Evolutionary conservation across 1,140 invertebrate species (phyloP).

Genomic region (Laodelphax striatellus): DNA sequence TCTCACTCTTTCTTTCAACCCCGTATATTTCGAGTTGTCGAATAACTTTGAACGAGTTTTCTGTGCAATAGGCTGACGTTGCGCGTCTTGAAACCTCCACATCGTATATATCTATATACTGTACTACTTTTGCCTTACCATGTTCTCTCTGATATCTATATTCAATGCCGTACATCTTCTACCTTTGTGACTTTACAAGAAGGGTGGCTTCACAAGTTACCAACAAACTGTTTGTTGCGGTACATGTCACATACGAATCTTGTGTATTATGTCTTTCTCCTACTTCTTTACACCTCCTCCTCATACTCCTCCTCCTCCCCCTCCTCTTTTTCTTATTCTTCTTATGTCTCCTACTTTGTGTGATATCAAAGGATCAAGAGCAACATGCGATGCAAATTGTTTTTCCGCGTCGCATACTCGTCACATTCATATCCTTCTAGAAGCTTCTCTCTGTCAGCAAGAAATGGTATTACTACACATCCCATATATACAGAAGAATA

Average conservation of each 20-base stretch:
- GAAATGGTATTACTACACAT: too few species aligned
- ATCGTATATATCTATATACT: too few species aligned
- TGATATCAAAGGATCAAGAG: too few species aligned
- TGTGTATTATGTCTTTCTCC: not conserved
- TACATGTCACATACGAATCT: not conserved
- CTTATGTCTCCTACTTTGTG: not conserved
- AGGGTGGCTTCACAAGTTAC: not conserved
- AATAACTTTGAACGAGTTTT: not conserved
- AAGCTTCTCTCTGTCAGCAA: too few species aligned
- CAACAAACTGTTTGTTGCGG: not conserved
- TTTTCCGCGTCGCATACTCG: too few species aligned
- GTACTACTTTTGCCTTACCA: too few species aligned
- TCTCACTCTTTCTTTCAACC: too few species aligned
- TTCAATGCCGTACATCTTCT: not conserved
- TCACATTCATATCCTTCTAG: too few species aligned
- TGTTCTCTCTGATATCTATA: not conserved
- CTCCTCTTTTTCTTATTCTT: not conserved
- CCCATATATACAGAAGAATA: too few species aligned
- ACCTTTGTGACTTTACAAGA: not conserved
- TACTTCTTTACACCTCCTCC: not conserved
- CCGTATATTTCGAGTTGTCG: too few species aligned
- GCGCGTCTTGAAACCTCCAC: not conserved
- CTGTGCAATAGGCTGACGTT: not conserved
- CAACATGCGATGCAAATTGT: too few species aligned
- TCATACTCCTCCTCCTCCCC: too few species aligned